These are phyloP conservation scores for Macrosoma leucophasiata DNA, from an alignment of 2,888 invertebrate species.

Conservation along the genomic window DNA sequence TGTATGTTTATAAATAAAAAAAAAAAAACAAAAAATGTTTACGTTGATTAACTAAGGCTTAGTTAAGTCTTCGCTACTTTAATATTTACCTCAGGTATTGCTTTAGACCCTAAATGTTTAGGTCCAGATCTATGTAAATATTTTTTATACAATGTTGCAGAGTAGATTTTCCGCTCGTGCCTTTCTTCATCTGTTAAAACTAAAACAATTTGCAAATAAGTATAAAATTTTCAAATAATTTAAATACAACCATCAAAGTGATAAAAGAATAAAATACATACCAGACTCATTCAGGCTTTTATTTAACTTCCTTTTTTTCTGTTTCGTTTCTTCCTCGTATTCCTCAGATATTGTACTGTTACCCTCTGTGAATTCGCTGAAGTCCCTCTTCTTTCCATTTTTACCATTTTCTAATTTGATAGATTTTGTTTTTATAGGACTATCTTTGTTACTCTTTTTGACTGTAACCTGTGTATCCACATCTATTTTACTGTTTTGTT, in stretches of 20 bases:
- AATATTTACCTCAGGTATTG: slow-evolving; percentile 82
- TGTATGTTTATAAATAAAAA: too few species aligned
- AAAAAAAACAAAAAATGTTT: too few species aligned
- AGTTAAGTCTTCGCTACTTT: too few species aligned
- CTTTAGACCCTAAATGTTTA: slow-evolving; percentile 87
- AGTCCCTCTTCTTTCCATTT: slow-evolving; percentile 30
- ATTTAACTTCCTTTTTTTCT: slow-evolving; percentile 38
- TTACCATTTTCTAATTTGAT: slow-evolving; percentile 12
- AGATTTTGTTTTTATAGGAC: background rate
- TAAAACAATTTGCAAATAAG: slow-evolving; percentile 24
- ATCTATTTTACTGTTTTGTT: background rate
- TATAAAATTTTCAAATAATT: background rate
- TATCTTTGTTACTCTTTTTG: slow-evolving; percentile 1
- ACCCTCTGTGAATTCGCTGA: slow-evolving; percentile 44
- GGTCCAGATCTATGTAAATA: slow-evolving; percentile 88
- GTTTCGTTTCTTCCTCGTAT: slow-evolving; percentile 24
- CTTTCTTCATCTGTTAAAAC: slow-evolving; percentile 79
- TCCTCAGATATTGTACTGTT: slow-evolving; percentile 15
- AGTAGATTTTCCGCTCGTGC: slow-evolving; percentile 79
- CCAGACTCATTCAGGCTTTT: slow-evolving; percentile 60
- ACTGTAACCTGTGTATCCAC: background rate
- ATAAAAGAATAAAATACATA: slow-evolving; percentile 25
- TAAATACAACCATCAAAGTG: too few species aligned
- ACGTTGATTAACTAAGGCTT: too few species aligned
- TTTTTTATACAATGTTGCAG: slow-evolving; percentile 81